A percentile compares a stretch with the other conserved stretches of the same genome.
These are phyloP conservation scores for Acheta domesticus DNA, from an alignment of 2,888 invertebrate genomes.

Conservation along the genomic window DNA sequence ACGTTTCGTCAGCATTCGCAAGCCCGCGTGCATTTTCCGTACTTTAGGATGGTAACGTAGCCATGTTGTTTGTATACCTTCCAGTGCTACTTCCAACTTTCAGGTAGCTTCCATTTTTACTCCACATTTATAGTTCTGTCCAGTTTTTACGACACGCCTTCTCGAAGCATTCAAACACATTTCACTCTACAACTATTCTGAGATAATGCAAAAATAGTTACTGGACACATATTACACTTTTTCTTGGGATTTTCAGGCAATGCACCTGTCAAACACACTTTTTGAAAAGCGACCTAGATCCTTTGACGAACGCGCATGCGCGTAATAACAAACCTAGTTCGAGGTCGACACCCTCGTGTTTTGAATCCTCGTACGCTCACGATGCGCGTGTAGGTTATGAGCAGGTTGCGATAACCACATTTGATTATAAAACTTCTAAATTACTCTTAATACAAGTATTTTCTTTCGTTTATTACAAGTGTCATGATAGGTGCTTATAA, in stretches of 20 bases:
- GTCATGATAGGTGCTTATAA: no score
- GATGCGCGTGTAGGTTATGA: not conserved
- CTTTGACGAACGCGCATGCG: slow-evolving; percentile 34
- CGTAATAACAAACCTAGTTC: slow-evolving; percentile 22
- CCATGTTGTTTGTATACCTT: slow-evolving; percentile 39
- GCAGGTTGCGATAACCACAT: no score
- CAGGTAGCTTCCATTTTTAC: slow-evolving; percentile 37
- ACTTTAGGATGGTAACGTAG: slow-evolving; percentile 33
- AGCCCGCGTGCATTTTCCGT: slow-evolving; percentile 29
- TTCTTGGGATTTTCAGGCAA: slow-evolving; percentile 32
- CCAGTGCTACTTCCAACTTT: slow-evolving; percentile 35
- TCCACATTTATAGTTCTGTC: slow-evolving; percentile 22
- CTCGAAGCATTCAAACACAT: no score
- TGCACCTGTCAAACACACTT: slow-evolving; percentile 37
- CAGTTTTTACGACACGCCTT: no score
- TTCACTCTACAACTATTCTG: no score
- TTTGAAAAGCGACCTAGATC: slow-evolving; percentile 37
- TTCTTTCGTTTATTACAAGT: no score
- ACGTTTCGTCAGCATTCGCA: slow-evolving; percentile 28
- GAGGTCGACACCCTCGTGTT: slow-evolving; percentile 33
- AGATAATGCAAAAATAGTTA: no score
- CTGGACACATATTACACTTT: slow-evolving; percentile 21
- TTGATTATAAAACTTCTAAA: no score
- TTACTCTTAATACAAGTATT: no score
- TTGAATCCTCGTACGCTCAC: not conserved